A percentile compares a stretch with the other conserved stretches of the same genome.
Conservation (phyloP, 2,797 vertebrate genomes). For the Salarias fasciatus region DNA sequence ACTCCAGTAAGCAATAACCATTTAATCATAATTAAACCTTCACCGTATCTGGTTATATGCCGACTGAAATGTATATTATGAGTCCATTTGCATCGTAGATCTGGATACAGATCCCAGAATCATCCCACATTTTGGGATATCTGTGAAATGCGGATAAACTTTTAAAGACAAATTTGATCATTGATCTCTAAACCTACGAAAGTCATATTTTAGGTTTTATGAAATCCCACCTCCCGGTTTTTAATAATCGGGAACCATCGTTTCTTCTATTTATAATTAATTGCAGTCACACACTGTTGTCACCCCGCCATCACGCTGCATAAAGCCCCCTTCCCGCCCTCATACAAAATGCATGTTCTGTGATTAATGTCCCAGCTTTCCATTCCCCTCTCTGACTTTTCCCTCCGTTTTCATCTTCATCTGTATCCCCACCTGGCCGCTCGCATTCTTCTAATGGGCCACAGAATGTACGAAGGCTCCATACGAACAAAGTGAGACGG, state of each 20-base stretch:
- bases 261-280: slow-evolving; percentile 73
- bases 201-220: too few relatives aligned
- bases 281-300: slow-evolving; percentile 27
- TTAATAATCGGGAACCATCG: slow-evolving; percentile 54
- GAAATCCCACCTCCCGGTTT: too few relatives aligned
- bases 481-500: slow-evolving; percentile 31
- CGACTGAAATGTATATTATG: too few relatives aligned
- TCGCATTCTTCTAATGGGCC: slow-evolving; percentile 18
- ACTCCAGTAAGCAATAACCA: too few relatives aligned
- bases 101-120: too few relatives aligned
- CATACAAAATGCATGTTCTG: slow-evolving; percentile 67
- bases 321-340: slow-evolving; percentile 28
- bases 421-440: slow-evolving; percentile 3
- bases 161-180: too few relatives aligned
- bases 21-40: too few relatives aligned
- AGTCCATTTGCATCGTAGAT: too few relatives aligned
- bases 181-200: too few relatives aligned
- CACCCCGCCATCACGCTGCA: slow-evolving; percentile 16
- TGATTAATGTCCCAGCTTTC: slow-evolving; percentile 54
- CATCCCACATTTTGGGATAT: too few relatives aligned
- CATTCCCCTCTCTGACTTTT: slow-evolving; percentile 12
- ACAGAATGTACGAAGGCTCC: slow-evolving; percentile 10
- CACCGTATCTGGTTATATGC: too few relatives aligned
- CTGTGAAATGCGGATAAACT: too few relatives aligned
- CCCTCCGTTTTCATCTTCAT: slow-evolving; percentile 13